Conservation (phyloP, 2,113 vertebrate species). For the Tylochromis polylepis region DNA sequence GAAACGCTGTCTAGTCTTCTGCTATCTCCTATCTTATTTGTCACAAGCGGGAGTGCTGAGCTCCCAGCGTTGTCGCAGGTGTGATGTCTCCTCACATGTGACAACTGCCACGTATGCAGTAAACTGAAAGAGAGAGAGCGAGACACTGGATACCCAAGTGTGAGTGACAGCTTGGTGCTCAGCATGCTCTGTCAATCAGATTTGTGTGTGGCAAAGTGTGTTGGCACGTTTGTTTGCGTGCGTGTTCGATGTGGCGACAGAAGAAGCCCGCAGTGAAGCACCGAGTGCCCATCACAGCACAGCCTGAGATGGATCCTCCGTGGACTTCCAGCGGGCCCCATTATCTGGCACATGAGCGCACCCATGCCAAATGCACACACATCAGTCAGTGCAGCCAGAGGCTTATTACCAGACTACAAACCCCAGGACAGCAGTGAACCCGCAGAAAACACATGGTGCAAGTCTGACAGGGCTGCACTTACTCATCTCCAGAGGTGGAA, state of each 20-base stretch:
- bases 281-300: slow-evolving; percentile 44
- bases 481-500: slow-evolving; percentile 8
- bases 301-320: slow-evolving; percentile 17
- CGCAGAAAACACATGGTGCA: slow-evolving; percentile 13
- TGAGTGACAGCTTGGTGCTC: slow-evolving; percentile 57
- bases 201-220: neutral
- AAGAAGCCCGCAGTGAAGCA: slow-evolving; percentile 20
- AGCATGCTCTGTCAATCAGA: slow-evolving; percentile 49
- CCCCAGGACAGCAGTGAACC: slow-evolving; percentile 12
- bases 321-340: slow-evolving; percentile 29
- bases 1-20: neutral
- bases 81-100: slow-evolving; percentile 25
- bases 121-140: neutral
- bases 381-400: slow-evolving; percentile 15
- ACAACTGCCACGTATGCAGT: neutral
- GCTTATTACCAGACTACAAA: slow-evolving; percentile 39
- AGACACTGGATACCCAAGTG: slow-evolving; percentile 6
- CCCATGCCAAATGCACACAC: slow-evolving; percentile 8
- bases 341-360: slow-evolving; percentile 36
- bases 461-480: slow-evolving; percentile 17
- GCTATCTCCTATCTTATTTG: neutral
- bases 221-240: neutral
- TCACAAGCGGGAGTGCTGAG: slow-evolving; percentile 2
- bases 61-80: slow-evolving; percentile 4
- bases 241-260: neutral